A percentile compares a stretch with the other conserved stretches of the same genome.
These are phyloP conservation scores for Tricholaema leucomelas DNA, from an alignment of 2,113 vertebrate species.

Conservation along the genomic window DNA sequence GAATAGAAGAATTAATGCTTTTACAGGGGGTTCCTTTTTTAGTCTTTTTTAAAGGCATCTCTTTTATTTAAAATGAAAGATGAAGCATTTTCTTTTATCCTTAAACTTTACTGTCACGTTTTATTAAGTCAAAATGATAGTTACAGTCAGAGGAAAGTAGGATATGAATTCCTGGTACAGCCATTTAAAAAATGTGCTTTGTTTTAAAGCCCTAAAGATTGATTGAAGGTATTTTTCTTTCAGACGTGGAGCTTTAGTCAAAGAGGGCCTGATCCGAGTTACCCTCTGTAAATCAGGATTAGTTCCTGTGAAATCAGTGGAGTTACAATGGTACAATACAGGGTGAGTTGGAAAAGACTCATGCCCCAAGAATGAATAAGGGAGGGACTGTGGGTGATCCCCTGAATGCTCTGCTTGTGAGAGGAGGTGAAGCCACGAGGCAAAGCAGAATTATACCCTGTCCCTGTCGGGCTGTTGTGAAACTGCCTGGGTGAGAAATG, in stretches of 20 bases:
- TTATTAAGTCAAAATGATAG: constrained; percentile 64
- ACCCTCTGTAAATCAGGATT: constrained; percentile 66
- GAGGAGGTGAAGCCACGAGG: neutral
- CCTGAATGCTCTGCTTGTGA: neutral
- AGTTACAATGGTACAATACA: constrained; percentile 21
- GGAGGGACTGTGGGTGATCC: neutral
- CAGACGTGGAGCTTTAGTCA: constrained; percentile 57
- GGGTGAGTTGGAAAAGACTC: constrained; percentile 11
- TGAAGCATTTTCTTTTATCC: constrained; percentile 62
- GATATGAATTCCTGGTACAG: constrained; percentile 61
- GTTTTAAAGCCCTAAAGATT: constrained; percentile 63
- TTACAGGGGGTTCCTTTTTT: constrained; percentile 35
- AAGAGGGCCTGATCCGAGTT: constrained; percentile 58
- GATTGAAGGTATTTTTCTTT: constrained; percentile 67
- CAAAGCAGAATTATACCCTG: neutral
- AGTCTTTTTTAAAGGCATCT: constrained; percentile 27
- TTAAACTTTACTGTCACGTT: constrained; percentile 61
- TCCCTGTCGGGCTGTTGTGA: accelerated
- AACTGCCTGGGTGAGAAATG: neutral
- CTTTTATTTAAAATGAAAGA: constrained; percentile 57
- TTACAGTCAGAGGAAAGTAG: constrained; percentile 49
- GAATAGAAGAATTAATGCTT: constrained; percentile 17
- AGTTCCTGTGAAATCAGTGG: constrained; percentile 52
- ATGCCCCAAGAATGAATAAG: neutral
- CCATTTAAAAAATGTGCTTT: constrained; percentile 65